Percentiles rank a stretch among this genome's conserved stretches.
phyloP scores from a whole-genome alignment of 2,888 invertebrate genomes.

The Hirtodrosophila trivittata region DNA sequence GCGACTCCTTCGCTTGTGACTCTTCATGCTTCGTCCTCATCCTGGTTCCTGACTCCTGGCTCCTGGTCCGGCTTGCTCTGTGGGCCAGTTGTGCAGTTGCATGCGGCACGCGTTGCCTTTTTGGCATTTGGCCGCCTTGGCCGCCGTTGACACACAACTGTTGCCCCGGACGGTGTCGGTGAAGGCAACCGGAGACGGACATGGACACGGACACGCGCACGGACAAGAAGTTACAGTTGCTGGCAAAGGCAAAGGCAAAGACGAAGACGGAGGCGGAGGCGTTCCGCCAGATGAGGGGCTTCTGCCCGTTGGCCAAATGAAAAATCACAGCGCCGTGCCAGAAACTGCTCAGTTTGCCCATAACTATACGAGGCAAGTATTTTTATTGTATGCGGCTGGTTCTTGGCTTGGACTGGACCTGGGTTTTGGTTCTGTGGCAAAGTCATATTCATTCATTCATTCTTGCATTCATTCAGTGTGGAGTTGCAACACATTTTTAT shows the following conservation, averaged over 20 bases:
- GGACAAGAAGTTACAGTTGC: conserved; percentile 2
- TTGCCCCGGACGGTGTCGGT: conserved; percentile 49
- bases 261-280: conserved; percentile 13
- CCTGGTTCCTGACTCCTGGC: neutral
- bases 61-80: neutral
- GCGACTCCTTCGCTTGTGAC: neutral
- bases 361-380: conserved; percentile 54
- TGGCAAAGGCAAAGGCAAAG: neutral
- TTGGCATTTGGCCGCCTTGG: conserved; percentile 34
- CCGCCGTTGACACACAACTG: conserved; percentile 67
- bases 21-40: neutral
- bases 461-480: conserved; percentile 58
- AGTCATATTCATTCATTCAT: conserved; percentile 67
- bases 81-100: conserved; percentile 63
- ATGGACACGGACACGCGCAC: conserved; percentile 14
- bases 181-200: conserved; percentile 26
- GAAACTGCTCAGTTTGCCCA: conserved; percentile 53
- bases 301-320: conserved; percentile 60
- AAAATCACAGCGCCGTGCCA: conserved; percentile 75
- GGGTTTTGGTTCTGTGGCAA: conserved; percentile 34
- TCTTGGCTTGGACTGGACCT: conserved; percentile 8
- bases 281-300: neutral
- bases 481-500: conserved; percentile 76
- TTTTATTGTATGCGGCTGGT: conserved; percentile 64
- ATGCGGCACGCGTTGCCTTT: conserved; percentile 64